Evolutionary conservation across 2,113 vertebrate species (phyloP).

Genomic region (Rhinoderma darwinii): DNA sequence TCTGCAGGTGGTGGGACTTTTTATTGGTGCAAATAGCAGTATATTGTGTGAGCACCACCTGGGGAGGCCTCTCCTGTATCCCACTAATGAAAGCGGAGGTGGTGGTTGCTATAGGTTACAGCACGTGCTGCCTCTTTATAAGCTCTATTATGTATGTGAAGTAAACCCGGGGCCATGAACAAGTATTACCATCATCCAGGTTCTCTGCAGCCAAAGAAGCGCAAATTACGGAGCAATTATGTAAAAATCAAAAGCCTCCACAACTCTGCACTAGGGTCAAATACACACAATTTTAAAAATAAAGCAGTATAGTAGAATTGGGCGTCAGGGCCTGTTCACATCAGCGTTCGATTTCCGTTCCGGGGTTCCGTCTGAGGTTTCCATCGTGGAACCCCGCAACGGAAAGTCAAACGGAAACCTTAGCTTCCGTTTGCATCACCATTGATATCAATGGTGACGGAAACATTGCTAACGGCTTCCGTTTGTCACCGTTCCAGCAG

Average conservation of each 20-base stretch:
- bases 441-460: no score
- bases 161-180: not conserved
- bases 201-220: constrained; percentile 10
- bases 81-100: not conserved
- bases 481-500: no score
- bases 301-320: not conserved
- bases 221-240: not conserved
- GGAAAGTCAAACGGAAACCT: no score
- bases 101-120: not conserved
- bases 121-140: not conserved
- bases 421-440: no score
- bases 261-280: not conserved
- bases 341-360: no score
- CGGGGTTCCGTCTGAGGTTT: no score
- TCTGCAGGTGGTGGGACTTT: not conserved
- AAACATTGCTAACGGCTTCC: no score
- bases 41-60: not conserved
- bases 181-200: not conserved
- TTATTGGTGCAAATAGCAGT: not conserved
- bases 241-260: not conserved
- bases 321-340: no score
- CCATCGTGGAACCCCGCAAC: no score
- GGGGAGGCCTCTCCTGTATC: not conserved
- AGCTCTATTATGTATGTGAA: not conserved
- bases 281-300: not conserved